Percentiles rank a stretch among this genome's conserved stretches.
These are phyloP conservation scores for Stichodactyla helianthus DNA, from an alignment of 64 coral and sea anemone genomes.

Conservation along the genomic window DNA sequence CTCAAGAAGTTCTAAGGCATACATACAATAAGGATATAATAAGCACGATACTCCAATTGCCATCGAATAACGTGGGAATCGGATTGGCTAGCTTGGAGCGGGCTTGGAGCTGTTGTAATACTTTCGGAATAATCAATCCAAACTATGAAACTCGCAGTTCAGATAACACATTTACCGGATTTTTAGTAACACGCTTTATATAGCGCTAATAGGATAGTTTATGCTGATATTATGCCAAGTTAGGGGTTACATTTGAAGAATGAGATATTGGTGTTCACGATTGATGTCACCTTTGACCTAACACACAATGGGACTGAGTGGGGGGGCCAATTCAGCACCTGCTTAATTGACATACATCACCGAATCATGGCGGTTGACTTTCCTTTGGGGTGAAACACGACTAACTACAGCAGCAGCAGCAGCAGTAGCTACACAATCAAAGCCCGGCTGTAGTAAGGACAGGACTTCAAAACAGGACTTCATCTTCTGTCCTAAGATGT, in stretches of 20 bases:
- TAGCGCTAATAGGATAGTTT: neutral
- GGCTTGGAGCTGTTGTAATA: neutral
- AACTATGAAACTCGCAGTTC: neutral
- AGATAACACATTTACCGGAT: neutral
- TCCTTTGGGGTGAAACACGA: neutral
- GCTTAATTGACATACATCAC: constrained; percentile 1
- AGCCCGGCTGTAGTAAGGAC: too few relatives aligned
- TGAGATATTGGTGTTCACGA: neutral
- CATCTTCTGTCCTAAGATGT: neutral
- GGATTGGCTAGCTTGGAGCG: neutral
- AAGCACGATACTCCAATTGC: neutral
- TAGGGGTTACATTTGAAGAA: neutral
- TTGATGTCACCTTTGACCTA: neutral
- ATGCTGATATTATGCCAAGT: neutral
- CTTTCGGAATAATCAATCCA: too few relatives aligned
- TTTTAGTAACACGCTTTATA: neutral
- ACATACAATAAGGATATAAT: neutral
- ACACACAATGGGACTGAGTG: neutral
- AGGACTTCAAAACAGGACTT: neutral
- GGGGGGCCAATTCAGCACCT: neutral
- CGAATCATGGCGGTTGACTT: neutral
- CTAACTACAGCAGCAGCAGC: neutral
- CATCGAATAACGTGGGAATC: neutral
- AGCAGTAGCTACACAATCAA: neutral
- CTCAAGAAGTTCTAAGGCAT: neutral